Conservation (phyloP, 1,140 invertebrate genomes). For the Ips nitidus region DNA sequence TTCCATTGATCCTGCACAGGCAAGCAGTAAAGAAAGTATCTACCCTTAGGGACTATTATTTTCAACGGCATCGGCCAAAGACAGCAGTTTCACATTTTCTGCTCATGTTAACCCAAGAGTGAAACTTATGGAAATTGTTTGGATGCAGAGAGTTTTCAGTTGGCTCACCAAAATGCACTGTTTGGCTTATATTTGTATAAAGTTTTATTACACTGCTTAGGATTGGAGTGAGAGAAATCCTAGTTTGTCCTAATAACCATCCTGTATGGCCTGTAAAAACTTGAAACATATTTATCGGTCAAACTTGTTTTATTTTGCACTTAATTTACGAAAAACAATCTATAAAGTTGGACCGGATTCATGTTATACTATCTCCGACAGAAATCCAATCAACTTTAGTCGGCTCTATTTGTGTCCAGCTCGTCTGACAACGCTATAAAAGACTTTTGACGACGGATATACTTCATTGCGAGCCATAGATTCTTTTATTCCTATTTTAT, state of each 20-base stretch:
- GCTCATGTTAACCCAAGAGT: too few relatives aligned
- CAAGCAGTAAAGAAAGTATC: too few relatives aligned
- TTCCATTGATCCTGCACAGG: too few relatives aligned
- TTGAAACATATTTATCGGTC: not conserved
- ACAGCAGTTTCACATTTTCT: too few relatives aligned
- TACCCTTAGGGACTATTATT: too few relatives aligned
- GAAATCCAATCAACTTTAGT: constrained; percentile 33
- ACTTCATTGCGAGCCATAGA: constrained; percentile 26
- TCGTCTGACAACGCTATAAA: constrained; percentile 28
- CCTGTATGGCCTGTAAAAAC: not conserved
- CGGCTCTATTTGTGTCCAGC: constrained; percentile 24
- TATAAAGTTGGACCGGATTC: constrained; percentile 24
- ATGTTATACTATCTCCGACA: constrained; percentile 25
- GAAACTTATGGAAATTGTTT: too few relatives aligned
- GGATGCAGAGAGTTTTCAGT: too few relatives aligned
- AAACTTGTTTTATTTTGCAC: constrained; percentile 23
- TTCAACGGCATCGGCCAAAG: too few relatives aligned
- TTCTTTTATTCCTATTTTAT: constrained; percentile 28
- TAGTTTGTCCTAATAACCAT: not conserved
- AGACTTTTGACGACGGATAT: constrained; percentile 29
- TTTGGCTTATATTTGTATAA: too few relatives aligned
- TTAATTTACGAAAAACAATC: constrained; percentile 28
- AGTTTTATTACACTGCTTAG: too few relatives aligned
- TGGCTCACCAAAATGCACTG: too few relatives aligned
- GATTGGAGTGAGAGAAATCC: too few relatives aligned